phyloP scores from a whole-genome alignment of 2,888 invertebrate genomes.

The Isotomurus palustris region DNA sequence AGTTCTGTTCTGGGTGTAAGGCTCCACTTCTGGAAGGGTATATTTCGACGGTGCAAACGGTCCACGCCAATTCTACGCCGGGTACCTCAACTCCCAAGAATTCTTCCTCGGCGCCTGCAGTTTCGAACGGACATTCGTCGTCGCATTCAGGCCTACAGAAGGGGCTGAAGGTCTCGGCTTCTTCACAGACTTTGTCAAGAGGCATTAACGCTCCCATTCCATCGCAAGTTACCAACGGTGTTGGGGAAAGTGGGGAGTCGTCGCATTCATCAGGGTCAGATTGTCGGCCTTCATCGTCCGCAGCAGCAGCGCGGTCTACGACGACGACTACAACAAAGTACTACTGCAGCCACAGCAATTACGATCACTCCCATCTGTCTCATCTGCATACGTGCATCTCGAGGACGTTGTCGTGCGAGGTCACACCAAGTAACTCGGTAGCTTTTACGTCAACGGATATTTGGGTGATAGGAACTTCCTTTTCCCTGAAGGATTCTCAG shows the following conservation, averaged over 20 bases:
- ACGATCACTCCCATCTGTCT: slow-evolving; percentile 45
- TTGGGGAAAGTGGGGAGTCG: neutral
- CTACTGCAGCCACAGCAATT: slow-evolving; percentile 44
- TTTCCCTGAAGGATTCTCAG: slow-evolving; percentile 43
- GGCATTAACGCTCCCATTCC: slow-evolving; percentile 13
- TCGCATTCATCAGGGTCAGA: no score
- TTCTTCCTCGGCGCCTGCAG: slow-evolving; percentile 7
- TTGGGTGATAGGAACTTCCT: slow-evolving; percentile 46
- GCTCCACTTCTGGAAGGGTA: slow-evolving; percentile 46
- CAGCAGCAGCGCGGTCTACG: neutral
- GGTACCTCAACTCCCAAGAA: neutral
- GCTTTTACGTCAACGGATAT: slow-evolving; percentile 45
- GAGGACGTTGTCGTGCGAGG: slow-evolving; percentile 44
- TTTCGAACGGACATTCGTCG: neutral
- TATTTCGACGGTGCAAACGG: slow-evolving; percentile 46
- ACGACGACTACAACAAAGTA: slow-evolving; percentile 36
- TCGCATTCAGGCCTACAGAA: slow-evolving; percentile 18
- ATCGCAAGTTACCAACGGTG: neutral
- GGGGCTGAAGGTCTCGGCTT: slow-evolving; percentile 25
- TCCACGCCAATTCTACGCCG: slow-evolving; percentile 32
- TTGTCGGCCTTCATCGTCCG: neutral
- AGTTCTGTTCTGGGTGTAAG: slow-evolving; percentile 46
- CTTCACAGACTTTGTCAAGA: slow-evolving; percentile 23
- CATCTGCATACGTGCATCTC: slow-evolving; percentile 46
- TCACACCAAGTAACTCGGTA: slow-evolving; percentile 45